phyloP scores from a whole-genome alignment of 2,888 invertebrate species.

The Sminthurides aquaticus region DNA sequence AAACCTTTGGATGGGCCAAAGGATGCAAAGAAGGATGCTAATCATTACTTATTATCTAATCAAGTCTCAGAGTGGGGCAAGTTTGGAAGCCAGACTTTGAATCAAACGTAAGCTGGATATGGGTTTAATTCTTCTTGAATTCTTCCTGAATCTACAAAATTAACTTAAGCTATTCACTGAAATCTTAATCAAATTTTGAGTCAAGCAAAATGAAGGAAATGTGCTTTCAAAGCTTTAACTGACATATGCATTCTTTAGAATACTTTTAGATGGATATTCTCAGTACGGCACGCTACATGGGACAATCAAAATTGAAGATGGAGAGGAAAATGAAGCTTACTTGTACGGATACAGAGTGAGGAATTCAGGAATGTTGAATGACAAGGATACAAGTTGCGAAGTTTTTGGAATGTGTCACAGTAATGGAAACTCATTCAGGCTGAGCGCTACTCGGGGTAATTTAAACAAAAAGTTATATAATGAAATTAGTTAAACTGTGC shows the following conservation, averaged over 20 bases:
- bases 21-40: conserved; percentile 37
- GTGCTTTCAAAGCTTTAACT: neutral
- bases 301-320: conserved; percentile 49
- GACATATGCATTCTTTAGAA: neutral
- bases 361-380: neutral
- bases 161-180: neutral
- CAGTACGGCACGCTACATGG: conserved; percentile 61
- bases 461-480: conserved; percentile 24
- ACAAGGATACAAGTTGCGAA: conserved; percentile 18
- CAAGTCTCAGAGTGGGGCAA: conserved; percentile 25
- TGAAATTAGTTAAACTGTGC: neutral
- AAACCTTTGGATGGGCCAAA: conserved; percentile 35
- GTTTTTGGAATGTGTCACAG: conserved; percentile 32
- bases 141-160: no score
- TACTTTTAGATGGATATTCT: conserved; percentile 50
- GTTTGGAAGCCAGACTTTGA: conserved; percentile 34
- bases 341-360: conserved; percentile 51
- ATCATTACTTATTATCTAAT: conserved; percentile 29
- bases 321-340: conserved; percentile 47
- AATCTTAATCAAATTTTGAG: neutral
- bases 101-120: conserved; percentile 30
- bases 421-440: conserved; percentile 35
- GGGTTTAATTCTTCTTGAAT: neutral
- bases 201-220: neutral
- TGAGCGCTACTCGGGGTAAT: no score